These are phyloP conservation scores for Acyrthosiphon pisum DNA, from an alignment of 1,140 invertebrate species.

Conservation along the genomic window DNA sequence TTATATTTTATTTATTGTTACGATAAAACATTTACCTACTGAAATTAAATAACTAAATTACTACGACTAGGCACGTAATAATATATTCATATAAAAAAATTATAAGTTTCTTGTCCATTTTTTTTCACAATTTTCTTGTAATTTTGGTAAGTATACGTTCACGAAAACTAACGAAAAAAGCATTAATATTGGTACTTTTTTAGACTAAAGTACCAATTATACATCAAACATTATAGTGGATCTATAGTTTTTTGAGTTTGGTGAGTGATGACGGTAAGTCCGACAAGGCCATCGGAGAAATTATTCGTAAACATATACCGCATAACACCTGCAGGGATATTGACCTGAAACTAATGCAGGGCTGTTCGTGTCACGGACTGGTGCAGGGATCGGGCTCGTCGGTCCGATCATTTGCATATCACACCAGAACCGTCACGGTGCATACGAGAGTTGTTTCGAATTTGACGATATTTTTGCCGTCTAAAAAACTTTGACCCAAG, in stretches of 20 bases:
- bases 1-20: not conserved
- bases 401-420: not conserved
- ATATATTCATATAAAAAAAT: not conserved
- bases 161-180: too few species aligned
- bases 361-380: not conserved
- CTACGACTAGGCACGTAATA: not conserved
- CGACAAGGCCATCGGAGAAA: not conserved
- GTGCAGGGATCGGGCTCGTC: not conserved
- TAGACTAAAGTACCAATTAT: too few species aligned
- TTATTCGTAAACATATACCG: not conserved
- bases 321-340: not conserved
- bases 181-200: too few species aligned
- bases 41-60: not conserved
- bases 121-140: not conserved
- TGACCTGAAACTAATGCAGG: not conserved
- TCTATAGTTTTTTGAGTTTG: not conserved
- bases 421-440: not conserved
- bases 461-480: not conserved
- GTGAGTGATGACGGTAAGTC: too few species aligned
- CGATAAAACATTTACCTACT: not conserved
- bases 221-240: not conserved
- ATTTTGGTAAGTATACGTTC: too few species aligned
- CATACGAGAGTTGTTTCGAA: not conserved
- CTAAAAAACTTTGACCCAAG: not conserved
- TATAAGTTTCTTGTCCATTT: not conserved